Conservation (phyloP, 2,113 vertebrate genomes). For the Protobothrops mucrosquamatus region DNA sequence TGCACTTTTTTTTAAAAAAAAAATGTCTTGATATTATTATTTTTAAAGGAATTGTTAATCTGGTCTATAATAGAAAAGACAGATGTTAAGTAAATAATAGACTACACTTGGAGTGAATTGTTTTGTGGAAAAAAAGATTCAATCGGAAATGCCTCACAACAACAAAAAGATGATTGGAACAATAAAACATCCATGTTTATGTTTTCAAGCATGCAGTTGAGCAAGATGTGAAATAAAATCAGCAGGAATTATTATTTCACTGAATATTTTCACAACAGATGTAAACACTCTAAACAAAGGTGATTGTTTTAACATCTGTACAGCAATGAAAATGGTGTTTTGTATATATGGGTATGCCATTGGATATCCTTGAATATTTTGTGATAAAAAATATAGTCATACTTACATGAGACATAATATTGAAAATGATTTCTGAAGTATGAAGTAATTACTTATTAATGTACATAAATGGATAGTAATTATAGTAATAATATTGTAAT, state of each 20-base stretch:
- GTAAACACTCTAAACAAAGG: background rate
- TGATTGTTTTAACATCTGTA: constrained; percentile 14
- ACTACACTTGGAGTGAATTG: constrained; percentile 53
- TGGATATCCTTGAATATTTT: background rate
- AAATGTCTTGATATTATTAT: background rate
- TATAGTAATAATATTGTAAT: background rate
- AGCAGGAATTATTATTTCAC: background rate
- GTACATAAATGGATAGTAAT: background rate
- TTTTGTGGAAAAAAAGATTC: constrained; percentile 58
- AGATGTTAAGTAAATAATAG: constrained; percentile 76
- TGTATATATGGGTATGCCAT: constrained; percentile 12
- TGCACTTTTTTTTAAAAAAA: constrained; percentile 23
- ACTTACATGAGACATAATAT: background rate
- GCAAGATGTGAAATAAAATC: constrained; percentile 55
- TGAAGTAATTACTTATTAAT: constrained; percentile 8
- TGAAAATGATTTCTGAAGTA: constrained; percentile 42
- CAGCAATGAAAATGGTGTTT: constrained; percentile 34
- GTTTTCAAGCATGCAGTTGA: constrained; percentile 58
- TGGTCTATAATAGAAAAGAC: constrained; percentile 70
- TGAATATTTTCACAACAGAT: constrained; percentile 11
- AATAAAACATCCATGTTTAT: constrained; percentile 61
- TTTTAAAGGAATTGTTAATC: constrained; percentile 66
- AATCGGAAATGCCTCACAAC: constrained; percentile 51
- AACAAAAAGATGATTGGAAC: constrained; percentile 57
- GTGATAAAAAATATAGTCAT: background rate